Evolutionary conservation across 2,888 invertebrate species (phyloP).

Genomic region (Ichneumoninae sp.): DNA sequence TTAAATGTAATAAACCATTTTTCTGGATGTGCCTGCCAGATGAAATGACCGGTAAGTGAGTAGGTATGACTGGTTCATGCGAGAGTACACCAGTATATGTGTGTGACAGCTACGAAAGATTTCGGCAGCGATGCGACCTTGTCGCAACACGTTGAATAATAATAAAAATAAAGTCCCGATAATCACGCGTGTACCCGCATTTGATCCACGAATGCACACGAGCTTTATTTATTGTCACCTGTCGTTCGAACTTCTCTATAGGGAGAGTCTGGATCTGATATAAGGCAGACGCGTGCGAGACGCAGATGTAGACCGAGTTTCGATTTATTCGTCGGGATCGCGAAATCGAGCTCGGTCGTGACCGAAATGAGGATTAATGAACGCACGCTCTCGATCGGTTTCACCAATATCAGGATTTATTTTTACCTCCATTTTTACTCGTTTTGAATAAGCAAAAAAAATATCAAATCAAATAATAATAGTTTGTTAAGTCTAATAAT

Average conservation of each 20-base stretch:
- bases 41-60: too few species aligned
- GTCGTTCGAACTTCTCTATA: slow-evolving; percentile 57
- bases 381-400: neutral
- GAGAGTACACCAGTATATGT: too few species aligned
- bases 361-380: slow-evolving; percentile 46
- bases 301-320: slow-evolving; percentile 69
- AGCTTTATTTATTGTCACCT: slow-evolving; percentile 67
- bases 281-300: slow-evolving; percentile 62
- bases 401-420: neutral
- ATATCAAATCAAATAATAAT: too few species aligned
- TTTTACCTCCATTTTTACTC: neutral
- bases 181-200: too few species aligned
- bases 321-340: slow-evolving; percentile 56
- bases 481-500: too few species aligned
- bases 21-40: too few species aligned
- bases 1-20: too few species aligned
- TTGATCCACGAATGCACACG: neutral
- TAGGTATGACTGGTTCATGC: too few species aligned
- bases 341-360: slow-evolving; percentile 16
- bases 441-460: neutral
- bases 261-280: slow-evolving; percentile 50
- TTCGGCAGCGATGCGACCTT: too few species aligned
- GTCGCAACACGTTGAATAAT: too few species aligned
- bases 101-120: too few species aligned
- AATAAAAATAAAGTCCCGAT: too few species aligned